A percentile compares a stretch with the other conserved stretches of the same genome.
These are phyloP conservation scores for Belgica antarctica DNA, from an alignment of 2,888 invertebrate genomes.

Conservation along the genomic window DNA sequence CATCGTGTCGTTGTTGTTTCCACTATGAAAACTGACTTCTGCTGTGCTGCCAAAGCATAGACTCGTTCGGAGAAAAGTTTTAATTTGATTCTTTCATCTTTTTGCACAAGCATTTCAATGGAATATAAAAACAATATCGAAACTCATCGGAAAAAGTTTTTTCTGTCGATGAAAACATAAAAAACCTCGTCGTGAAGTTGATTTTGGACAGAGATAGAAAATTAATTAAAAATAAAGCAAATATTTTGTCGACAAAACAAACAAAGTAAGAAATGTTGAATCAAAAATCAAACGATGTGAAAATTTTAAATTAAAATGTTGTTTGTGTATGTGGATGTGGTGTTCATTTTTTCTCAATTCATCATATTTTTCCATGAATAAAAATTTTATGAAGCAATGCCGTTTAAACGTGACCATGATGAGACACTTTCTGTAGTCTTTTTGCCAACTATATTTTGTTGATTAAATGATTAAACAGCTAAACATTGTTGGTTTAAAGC, in stretches of 20 bases:
- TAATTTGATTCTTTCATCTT: not conserved
- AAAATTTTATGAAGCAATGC: not conserved
- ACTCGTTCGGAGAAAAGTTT: not conserved
- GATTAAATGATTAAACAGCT: too few relatives aligned
- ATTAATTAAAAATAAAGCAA: constrained; percentile 25
- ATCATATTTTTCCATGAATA: not conserved
- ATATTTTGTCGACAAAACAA: constrained; percentile 23
- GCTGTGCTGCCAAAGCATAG: too few relatives aligned
- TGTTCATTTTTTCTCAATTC: not conserved
- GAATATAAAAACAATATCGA: not conserved
- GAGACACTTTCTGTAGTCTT: too few relatives aligned
- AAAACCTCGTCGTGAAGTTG: not conserved
- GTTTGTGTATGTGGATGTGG: constrained; percentile 25
- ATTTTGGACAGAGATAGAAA: not conserved
- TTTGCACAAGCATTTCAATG: not conserved
- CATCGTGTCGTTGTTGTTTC: too few relatives aligned
- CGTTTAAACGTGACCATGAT: too few relatives aligned
- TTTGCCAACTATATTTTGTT: too few relatives aligned
- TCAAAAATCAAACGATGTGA: constrained; percentile 9
- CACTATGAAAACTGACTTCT: too few relatives aligned
- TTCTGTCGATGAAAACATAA: not conserved
- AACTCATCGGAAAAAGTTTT: not conserved
- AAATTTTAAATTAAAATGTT: constrained; percentile 28
- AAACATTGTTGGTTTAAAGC: too few relatives aligned
- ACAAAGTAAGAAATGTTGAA: constrained; percentile 9